A percentile compares a stretch with the other conserved stretches of the same genome.
phyloP scores from a whole-genome alignment of 53 echinoderm and acorn worm species.

The Pentamera pediparva region DNA sequence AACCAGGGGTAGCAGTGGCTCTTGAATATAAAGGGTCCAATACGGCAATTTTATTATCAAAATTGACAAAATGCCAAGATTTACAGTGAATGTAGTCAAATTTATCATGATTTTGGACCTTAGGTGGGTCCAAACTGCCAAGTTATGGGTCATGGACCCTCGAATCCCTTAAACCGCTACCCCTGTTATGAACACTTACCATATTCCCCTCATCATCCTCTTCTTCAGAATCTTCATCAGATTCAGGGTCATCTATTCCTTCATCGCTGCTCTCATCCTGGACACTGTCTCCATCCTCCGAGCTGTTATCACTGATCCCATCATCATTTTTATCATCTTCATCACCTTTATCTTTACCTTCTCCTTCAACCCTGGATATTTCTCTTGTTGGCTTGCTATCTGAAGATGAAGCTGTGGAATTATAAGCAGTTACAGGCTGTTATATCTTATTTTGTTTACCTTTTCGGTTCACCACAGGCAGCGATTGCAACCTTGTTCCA shows the following conservation, averaged over 20 bases:
- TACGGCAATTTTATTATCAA: no score
- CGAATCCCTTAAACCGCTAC: no score
- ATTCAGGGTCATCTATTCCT: constrained; percentile 12
- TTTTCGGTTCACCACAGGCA: background rate
- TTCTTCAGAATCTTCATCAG: constrained; percentile 19
- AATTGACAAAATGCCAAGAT: no score
- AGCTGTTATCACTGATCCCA: background rate
- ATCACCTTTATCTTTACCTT: constrained; percentile 12
- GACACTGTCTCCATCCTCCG: constrained; percentile 5
- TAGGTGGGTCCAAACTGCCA: no score
- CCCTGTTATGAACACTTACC: background rate
- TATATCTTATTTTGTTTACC: background rate
- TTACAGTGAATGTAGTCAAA: no score
- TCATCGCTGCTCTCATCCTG: constrained; percentile 5
- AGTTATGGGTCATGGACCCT: no score
- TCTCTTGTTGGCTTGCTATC: background rate
- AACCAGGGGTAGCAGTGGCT: no score
- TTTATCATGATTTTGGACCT: no score
- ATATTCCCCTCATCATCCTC: constrained; percentile 24
- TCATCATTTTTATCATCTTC: constrained; percentile 29
- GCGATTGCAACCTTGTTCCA: background rate
- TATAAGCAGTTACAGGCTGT: background rate
- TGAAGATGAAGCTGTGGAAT: background rate
- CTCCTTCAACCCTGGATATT: background rate
- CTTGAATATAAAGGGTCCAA: no score